A percentile compares a stretch with the other conserved stretches of the same genome.
phyloP scores from a whole-genome alignment of 2,888 invertebrate species.

The Euplexia lucipara region DNA sequence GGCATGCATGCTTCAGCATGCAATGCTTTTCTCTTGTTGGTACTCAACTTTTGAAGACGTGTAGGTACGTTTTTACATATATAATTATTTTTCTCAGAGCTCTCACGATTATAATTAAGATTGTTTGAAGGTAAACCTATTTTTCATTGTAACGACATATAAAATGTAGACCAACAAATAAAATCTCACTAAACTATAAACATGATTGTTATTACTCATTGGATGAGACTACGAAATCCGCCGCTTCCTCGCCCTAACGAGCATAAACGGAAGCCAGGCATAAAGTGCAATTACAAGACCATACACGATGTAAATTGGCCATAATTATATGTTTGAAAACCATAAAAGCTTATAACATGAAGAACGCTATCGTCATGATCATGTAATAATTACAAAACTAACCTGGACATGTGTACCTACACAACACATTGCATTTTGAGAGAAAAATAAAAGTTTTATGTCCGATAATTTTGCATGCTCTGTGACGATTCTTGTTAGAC shows the following conservation, averaged over 20 bases:
- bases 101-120: background rate
- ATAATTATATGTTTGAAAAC: conserved; percentile 52
- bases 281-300: conserved; percentile 58
- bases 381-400: conserved; percentile 42
- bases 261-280: conserved; percentile 57
- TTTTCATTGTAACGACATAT: conserved; percentile 21
- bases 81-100: too few species aligned
- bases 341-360: conserved; percentile 40
- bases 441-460: conserved; percentile 7
- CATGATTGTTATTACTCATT: conserved; percentile 51
- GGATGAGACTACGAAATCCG: conserved; percentile 29
- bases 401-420: conserved; percentile 18
- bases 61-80: too few species aligned
- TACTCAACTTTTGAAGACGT: too few species aligned
- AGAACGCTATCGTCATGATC: conserved; percentile 17
- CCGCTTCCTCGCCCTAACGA: conserved; percentile 59
- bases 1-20: too few species aligned
- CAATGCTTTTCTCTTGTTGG: too few species aligned
- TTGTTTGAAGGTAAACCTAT: background rate
- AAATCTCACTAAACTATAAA: conserved; percentile 26
- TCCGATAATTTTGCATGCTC: background rate
- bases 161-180: conserved; percentile 15
- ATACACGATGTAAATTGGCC: conserved; percentile 56
- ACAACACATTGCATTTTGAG: background rate
- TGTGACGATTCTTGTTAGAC: background rate